These are phyloP conservation scores for Ectropis grisescens DNA, from an alignment of 1,140 invertebrate species.

Conservation along the genomic window DNA sequence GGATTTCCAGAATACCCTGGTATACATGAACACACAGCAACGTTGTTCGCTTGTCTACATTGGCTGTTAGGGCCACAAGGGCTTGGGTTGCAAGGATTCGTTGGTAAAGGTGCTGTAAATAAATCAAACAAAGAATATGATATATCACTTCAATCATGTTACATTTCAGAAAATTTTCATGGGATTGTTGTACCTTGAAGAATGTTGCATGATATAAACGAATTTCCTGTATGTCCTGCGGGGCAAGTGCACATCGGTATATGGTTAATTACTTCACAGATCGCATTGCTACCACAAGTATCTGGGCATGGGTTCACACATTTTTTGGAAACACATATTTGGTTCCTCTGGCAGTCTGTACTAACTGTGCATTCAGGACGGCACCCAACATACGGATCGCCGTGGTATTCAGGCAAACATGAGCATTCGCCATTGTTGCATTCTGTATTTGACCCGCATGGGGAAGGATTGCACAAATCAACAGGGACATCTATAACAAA, in stretches of 20 bases:
- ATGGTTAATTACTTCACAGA: conserved; percentile 86
- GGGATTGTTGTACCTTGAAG: conserved; percentile 33
- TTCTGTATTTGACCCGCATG: conserved; percentile 78
- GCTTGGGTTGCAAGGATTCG: conserved; percentile 72
- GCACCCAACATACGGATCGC: conserved; percentile 79
- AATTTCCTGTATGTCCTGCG: conserved; percentile 71
- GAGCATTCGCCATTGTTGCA: conserved; percentile 73
- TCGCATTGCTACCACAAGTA: conserved; percentile 84
- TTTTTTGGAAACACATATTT: conserved; percentile 85
- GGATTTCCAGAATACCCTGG: conserved; percentile 77
- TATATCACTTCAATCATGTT: conserved; percentile 2
- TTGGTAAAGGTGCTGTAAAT: conserved; percentile 53
- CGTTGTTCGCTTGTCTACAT: conserved; percentile 73
- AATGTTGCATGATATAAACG: conserved; percentile 73
- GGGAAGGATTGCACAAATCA: conserved; percentile 76
- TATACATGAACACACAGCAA: conserved; percentile 78
- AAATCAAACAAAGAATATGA: conserved; percentile 25
- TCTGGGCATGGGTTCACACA: conserved; percentile 90
- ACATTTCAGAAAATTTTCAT: too few relatives aligned
- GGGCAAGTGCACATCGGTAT: conserved; percentile 82
- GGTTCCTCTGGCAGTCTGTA: conserved; percentile 82
- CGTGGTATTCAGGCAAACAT: conserved; percentile 77
- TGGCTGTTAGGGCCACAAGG: conserved; percentile 79
- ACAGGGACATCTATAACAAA: conserved; percentile 40
- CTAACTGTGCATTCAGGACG: conserved; percentile 85